These are phyloP conservation scores for Tauraco erythrolophus DNA, from an alignment of 2,113 vertebrate genomes.

Conservation along the genomic window DNA sequence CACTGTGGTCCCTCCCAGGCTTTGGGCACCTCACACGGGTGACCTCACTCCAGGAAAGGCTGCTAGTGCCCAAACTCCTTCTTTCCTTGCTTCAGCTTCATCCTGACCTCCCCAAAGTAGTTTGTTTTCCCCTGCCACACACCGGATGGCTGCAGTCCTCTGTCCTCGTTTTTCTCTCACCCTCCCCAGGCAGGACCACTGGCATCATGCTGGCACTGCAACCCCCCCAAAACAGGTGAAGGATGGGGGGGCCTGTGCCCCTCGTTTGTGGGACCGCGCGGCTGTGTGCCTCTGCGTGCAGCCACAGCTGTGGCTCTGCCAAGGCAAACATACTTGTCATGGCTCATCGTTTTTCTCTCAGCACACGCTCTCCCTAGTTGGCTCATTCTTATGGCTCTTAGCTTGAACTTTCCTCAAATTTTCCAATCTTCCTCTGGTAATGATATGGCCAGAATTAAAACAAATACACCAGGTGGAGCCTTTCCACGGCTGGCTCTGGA, in stretches of 20 bases:
- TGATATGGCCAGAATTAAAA: neutral
- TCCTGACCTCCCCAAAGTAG: neutral
- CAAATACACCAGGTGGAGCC: neutral
- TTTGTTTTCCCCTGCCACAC: fast-evolving
- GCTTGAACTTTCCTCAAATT: slow-evolving; percentile 12
- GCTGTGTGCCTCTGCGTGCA: neutral
- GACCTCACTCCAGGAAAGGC: neutral
- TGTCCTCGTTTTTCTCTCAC: neutral
- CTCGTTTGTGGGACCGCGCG: fast-evolving
- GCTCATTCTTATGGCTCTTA: neutral
- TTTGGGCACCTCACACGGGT: neutral
- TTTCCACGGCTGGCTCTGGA: neutral
- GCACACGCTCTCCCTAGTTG: neutral
- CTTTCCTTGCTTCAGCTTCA: neutral
- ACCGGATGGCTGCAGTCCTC: neutral
- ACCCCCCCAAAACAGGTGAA: neutral
- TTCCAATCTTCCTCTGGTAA: slow-evolving; percentile 14
- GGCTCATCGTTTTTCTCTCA: neutral
- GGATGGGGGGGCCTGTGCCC: neutral
- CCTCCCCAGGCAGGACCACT: neutral
- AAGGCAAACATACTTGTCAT: slow-evolving; percentile 22
- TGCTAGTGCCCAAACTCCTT: neutral
- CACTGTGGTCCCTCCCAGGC: neutral
- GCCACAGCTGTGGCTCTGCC: neutral
- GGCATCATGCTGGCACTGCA: neutral